Evolutionary conservation across 2,888 invertebrate genomes (phyloP), one percentile per base, ranked within the genome.

Genomic region (Apoda limacodes): DNA sequence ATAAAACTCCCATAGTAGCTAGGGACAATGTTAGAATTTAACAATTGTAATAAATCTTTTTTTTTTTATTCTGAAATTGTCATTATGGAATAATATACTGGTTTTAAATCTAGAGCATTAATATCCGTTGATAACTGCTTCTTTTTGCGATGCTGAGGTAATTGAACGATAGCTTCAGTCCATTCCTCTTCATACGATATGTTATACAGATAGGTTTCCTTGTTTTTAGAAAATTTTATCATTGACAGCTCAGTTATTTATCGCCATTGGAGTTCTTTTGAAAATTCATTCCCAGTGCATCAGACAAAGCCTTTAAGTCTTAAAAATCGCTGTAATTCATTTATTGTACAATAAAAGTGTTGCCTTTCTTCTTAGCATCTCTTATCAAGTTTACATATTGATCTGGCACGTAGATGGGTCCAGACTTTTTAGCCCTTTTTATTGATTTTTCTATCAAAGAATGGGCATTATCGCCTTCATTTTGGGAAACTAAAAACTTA

Each of bases 351-450:
- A 19, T 24, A 19, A 40, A 46, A 5, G 25, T 25, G n/a, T 43
- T 35, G 5, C 43, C 42, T 12, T 32, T 34, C 26, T 40, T 43
- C 22, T 46, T 43, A 4, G 36, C 36, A 25, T 29, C 27, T 15
- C 34, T 27, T 11, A 42, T 46, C 22, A 44, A 11, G 23, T 28
- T 22, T 13, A 42, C 30, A n/a, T 44, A 42, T 28, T 48, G 47
- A 14, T 37, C 37, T 9, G 49, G 43, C 6, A 39, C 27, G 28
- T 48, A 48, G 13, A 47, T 42, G 15, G 37, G 25, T 4, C 44
- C 45, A 22, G 45, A 28, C 15, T 43, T 46, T 35, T 47, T 45
- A 5, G 45, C 45, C 34, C 36, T 37, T 25, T 26, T 32, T 4
- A 43, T 22, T 4, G 38, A 11, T 29, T 35, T 47, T 35, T 43